These are phyloP conservation scores for Apamea monoglypha DNA, from an alignment of 2,888 invertebrate genomes.

Conservation along the genomic window DNA sequence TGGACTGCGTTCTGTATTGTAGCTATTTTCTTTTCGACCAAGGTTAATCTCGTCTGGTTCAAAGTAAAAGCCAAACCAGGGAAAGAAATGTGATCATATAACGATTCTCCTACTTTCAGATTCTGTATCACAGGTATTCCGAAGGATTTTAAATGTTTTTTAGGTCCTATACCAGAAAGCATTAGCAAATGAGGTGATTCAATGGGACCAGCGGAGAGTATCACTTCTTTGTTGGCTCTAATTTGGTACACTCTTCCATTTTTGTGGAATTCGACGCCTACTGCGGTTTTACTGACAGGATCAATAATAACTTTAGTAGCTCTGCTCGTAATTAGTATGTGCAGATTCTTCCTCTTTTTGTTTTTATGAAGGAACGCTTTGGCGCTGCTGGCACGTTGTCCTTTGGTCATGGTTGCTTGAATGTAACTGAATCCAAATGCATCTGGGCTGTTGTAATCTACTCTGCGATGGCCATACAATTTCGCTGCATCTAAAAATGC, in stretches of 20 bases:
- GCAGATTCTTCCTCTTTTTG: slow-evolving; percentile 89
- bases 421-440: slow-evolving; percentile 90
- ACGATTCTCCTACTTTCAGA: slow-evolving; percentile 92
- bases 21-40: slow-evolving; percentile 76
- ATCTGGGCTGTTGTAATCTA: slow-evolving; percentile 93
- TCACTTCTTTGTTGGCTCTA: slow-evolving; percentile 88
- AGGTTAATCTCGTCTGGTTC: slow-evolving; percentile 82
- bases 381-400: slow-evolving; percentile 89
- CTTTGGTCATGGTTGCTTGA: slow-evolving; percentile 86
- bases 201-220: slow-evolving; percentile 93
- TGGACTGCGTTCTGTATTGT: slow-evolving; percentile 79
- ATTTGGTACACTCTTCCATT: slow-evolving; percentile 85
- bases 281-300: slow-evolving; percentile 85
- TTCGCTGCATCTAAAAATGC: slow-evolving; percentile 92
- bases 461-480: slow-evolving; percentile 91
- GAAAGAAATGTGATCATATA: slow-evolving; percentile 93
- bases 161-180: slow-evolving; percentile 92
- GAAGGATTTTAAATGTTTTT: slow-evolving; percentile 89
- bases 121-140: slow-evolving; percentile 91
- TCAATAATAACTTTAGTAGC: slow-evolving; percentile 91
- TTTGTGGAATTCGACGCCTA: slow-evolving; percentile 81
- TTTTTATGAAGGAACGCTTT: slow-evolving; percentile 91
- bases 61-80: slow-evolving; percentile 89
- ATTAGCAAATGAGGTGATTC: slow-evolving; percentile 94
- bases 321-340: slow-evolving; percentile 88